Conservation (phyloP, 2,888 invertebrate species). For the Cacoxenus indagator region DNA sequence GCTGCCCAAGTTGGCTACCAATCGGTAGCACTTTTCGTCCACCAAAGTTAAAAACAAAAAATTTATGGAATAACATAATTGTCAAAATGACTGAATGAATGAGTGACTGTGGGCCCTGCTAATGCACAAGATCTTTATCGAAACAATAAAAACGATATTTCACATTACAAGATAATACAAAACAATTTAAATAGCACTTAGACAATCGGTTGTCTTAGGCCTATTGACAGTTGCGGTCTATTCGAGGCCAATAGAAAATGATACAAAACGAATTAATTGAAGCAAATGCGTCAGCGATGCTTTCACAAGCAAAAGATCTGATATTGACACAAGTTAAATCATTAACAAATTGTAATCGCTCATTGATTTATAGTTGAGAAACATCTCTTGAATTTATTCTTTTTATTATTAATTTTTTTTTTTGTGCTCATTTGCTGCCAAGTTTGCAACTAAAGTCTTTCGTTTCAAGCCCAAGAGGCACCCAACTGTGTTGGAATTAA, state of each 20-base stretch:
- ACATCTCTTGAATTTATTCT: too few species aligned
- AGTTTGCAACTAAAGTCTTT: slow-evolving; percentile 58
- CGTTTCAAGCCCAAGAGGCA: slow-evolving; percentile 36
- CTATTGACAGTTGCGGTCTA: slow-evolving; percentile 2
- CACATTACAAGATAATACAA: slow-evolving; percentile 54
- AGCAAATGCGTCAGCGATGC: slow-evolving; percentile 33
- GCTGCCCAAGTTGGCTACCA: background rate
- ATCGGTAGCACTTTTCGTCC: slow-evolving; percentile 5
- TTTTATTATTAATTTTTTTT: slow-evolving; percentile 43
- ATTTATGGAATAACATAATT: background rate
- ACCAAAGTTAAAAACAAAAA: slow-evolving; percentile 1
- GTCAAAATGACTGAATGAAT: background rate
- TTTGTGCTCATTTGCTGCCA: slow-evolving; percentile 45
- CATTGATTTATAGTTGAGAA: slow-evolving; percentile 40
- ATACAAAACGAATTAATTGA: background rate
- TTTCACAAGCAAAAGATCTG: slow-evolving; percentile 49
- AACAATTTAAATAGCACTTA: slow-evolving; percentile 37
- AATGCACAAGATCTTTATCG: slow-evolving; percentile 43
- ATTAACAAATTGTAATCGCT: background rate
- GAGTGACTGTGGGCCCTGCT: background rate
- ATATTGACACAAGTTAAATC: background rate
- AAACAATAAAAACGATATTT: slow-evolving; percentile 11
- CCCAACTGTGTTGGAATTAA: slow-evolving; percentile 50
- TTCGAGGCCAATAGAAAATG: background rate
- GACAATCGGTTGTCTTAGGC: background rate